These are phyloP conservation scores for Agrypnus murinus DNA, from an alignment of 2,888 invertebrate genomes.

Conservation along the genomic window DNA sequence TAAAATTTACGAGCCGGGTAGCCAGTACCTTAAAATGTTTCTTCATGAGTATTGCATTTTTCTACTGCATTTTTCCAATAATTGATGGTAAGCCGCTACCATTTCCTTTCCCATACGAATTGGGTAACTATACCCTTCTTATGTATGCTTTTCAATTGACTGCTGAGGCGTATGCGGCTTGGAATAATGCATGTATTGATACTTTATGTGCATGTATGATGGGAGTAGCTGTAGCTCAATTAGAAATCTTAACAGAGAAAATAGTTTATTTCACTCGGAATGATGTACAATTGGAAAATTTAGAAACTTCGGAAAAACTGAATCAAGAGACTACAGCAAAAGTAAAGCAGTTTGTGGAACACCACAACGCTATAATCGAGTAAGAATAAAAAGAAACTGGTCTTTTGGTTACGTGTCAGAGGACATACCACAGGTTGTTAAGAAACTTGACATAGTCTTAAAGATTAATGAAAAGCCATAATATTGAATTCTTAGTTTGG, in stretches of 20 bases:
- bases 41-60: conserved; percentile 6
- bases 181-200: conserved; percentile 35
- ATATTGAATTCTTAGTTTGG: too few relatives aligned
- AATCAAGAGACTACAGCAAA: background rate
- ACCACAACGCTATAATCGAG: conserved; percentile 43
- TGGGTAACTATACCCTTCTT: conserved; percentile 35
- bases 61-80: conserved; percentile 38
- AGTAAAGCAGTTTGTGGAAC: conserved; percentile 39
- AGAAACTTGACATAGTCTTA: too few relatives aligned
- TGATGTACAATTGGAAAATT: background rate
- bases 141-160: conserved; percentile 45
- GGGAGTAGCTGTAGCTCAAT: conserved; percentile 41
- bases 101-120: conserved; percentile 47
- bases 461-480: too few relatives aligned
- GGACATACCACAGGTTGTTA: too few relatives aligned
- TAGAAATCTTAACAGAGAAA: conserved; percentile 43
- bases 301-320: background rate
- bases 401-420: too few relatives aligned
- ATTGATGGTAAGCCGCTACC: conserved; percentile 42
- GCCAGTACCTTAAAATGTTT: conserved; percentile 38
- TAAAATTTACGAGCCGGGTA: conserved; percentile 35
- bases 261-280: conserved; percentile 7
- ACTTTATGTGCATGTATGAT: conserved; percentile 35
- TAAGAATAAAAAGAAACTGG: too few relatives aligned
- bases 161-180: conserved; percentile 31